These are phyloP conservation scores for Condylura cristata DNA, from an alignment of 2,113 vertebrate species.

Conservation along the genomic window DNA sequence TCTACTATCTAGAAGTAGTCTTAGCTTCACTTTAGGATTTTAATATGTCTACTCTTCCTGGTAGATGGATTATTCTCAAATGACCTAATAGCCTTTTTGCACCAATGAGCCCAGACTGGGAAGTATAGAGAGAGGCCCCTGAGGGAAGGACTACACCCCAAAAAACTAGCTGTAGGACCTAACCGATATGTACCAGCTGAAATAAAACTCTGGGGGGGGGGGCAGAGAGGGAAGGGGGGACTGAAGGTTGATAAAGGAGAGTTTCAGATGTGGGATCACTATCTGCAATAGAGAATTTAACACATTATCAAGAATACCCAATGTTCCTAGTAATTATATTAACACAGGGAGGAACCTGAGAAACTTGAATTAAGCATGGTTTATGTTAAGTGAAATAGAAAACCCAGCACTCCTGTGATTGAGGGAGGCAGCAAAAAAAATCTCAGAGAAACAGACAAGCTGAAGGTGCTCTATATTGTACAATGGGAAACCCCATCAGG, in stretches of 20 bases:
- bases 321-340: background rate
- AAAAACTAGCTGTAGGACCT: background rate
- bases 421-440: background rate
- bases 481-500: background rate
- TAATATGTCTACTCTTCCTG: background rate
- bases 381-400: background rate
- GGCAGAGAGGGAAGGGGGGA: background rate
- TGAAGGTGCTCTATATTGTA: background rate
- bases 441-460: background rate
- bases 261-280: background rate
- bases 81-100: background rate
- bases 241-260: background rate
- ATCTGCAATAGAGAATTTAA: background rate
- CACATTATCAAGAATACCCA: background rate
- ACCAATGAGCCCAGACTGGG: background rate
- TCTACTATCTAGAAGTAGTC: background rate
- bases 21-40: slow-evolving; percentile 30
- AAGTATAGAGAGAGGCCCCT: background rate
- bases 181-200: background rate
- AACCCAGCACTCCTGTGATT: background rate
- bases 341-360: background rate
- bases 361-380: background rate
- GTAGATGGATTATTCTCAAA: background rate
- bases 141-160: background rate
- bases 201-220: background rate